Conservation (phyloP, 2,888 invertebrate species). For the Trachelus troglodyta region DNA sequence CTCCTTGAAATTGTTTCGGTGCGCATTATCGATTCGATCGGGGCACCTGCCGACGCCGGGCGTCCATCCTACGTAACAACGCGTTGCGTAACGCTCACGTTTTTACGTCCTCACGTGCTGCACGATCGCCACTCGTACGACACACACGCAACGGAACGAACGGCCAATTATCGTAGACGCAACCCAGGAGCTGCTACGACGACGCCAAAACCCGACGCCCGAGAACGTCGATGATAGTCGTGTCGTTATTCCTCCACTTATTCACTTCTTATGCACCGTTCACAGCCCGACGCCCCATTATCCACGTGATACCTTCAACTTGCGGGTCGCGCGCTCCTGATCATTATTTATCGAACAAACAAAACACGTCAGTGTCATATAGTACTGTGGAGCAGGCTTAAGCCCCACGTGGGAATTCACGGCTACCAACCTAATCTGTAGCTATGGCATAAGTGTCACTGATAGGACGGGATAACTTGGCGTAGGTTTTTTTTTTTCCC, state of each 20-base stretch:
- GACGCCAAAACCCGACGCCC: neutral
- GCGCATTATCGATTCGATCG: slow-evolving; percentile 23
- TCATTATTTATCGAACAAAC: neutral
- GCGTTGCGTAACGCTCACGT: slow-evolving; percentile 40
- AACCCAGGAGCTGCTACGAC: neutral
- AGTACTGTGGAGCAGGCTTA: neutral
- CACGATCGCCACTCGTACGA: slow-evolving; percentile 10
- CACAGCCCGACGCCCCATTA: neutral
- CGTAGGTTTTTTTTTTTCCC: neutral
- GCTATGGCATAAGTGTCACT: neutral
- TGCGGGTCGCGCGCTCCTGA: neutral
- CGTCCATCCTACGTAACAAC: slow-evolving; percentile 17
- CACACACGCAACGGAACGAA: neutral
- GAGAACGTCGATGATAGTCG: neutral
- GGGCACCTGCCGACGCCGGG: slow-evolving; percentile 16
- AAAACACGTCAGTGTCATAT: neutral
- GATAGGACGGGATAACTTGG: neutral
- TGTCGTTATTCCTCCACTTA: neutral
- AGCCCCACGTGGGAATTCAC: neutral
- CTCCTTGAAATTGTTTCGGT: slow-evolving; percentile 3
- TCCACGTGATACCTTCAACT: neutral
- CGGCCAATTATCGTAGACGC: neutral
- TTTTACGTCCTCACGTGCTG: slow-evolving; percentile 42
- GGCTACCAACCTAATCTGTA: neutral
- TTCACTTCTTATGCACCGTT: neutral